phyloP scores from a whole-genome alignment of 2,888 invertebrate species.

The Drosophila ustulata region DNA sequence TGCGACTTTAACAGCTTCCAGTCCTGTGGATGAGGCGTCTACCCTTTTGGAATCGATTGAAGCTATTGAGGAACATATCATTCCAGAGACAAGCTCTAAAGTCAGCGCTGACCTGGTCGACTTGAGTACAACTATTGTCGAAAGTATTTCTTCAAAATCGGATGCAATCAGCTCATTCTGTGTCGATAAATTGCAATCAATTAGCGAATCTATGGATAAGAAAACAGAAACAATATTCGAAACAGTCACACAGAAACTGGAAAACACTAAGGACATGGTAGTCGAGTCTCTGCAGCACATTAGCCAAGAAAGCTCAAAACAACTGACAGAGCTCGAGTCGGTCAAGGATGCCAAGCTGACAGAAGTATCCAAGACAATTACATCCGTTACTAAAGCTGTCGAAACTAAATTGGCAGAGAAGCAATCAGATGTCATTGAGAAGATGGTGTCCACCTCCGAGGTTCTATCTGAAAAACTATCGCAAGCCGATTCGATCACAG shows the following conservation, averaged over 20 bases:
- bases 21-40: conserved; percentile 68
- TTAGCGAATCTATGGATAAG: conserved; percentile 28
- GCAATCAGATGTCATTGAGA: conserved; percentile 29
- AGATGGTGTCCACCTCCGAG: conserved; percentile 22
- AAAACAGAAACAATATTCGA: conserved; percentile 25
- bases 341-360: conserved; percentile 35
- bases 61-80: conserved; percentile 54
- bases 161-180: conserved; percentile 24
- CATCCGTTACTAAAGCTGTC: conserved; percentile 32
- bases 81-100: conserved; percentile 5
- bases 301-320: conserved; percentile 36
- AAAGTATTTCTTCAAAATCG: conserved; percentile 25
- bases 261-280: conserved; percentile 45
- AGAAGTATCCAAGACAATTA: conserved; percentile 30
- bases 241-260: conserved; percentile 33
- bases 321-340: conserved; percentile 38
- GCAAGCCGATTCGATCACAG: conserved; percentile 19
- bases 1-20: conserved; percentile 65
- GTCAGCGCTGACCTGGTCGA: conserved; percentile 14
- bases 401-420: conserved; percentile 34
- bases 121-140: conserved; percentile 16
- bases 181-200: conserved; percentile 28
- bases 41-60: conserved; percentile 34
- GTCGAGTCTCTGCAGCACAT: conserved; percentile 41
- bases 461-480: conserved; percentile 23